Evolutionary conservation across 2,888 invertebrate species (phyloP).

Genomic region (Syrphus vitripennis): DNA sequence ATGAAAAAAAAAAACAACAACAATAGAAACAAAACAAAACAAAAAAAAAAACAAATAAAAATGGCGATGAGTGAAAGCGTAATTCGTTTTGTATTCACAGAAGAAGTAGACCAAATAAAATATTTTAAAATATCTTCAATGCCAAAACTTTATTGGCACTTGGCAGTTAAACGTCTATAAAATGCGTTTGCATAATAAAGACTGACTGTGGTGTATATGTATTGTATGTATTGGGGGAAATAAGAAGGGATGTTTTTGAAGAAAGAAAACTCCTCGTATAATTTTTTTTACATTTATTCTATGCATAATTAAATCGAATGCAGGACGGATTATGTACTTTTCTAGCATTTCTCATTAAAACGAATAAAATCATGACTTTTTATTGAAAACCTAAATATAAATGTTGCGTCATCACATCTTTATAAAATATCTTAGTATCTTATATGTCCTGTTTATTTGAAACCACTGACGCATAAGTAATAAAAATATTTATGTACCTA

Average conservation of each 20-base stretch:
- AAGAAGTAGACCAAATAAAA: not conserved
- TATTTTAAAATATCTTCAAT: not conserved
- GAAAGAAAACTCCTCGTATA: not conserved
- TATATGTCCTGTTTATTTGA: too few relatives aligned
- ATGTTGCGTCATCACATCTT: too few relatives aligned
- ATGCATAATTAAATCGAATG: not conserved
- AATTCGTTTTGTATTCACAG: not conserved
- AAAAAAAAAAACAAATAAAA: not conserved
- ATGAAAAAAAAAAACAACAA: not conserved
- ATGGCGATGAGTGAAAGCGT: not conserved
- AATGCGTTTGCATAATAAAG: not conserved
- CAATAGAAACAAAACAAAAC: too few relatives aligned
- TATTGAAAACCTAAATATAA: not conserved
- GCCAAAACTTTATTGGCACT: conserved; percentile 3
- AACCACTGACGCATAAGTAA: not conserved
- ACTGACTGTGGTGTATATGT: not conserved
- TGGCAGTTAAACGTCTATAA: conserved; percentile 5
- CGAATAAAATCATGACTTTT: not conserved
- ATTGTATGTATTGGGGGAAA: not conserved
- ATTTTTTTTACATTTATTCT: not conserved
- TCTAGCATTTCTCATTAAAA: not conserved
- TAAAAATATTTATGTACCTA: not conserved
- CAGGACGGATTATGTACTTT: not conserved
- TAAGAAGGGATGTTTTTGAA: not conserved
- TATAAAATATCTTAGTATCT: too few relatives aligned